These are phyloP conservation scores for Holothuria glaberrima DNA, from an alignment of 35 echinoderm and acorn worm genomes.

Conservation along the genomic window DNA sequence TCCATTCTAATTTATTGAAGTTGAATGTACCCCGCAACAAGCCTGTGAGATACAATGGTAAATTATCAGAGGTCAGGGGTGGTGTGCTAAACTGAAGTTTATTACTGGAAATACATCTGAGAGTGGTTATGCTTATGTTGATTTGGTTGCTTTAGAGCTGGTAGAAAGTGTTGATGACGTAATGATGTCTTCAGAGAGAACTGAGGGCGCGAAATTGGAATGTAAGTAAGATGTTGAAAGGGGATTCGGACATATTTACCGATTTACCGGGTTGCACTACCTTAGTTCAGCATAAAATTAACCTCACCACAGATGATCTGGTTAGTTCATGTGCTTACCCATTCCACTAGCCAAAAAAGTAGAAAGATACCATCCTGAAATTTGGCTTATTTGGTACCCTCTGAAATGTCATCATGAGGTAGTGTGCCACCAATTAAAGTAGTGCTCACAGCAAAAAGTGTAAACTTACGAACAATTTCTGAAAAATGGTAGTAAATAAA, in stretches of 20 bases:
- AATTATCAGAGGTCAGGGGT: neutral
- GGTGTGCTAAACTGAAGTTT: constrained; percentile 29
- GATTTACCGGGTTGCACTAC: constrained; percentile 60
- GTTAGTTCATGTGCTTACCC: constrained; percentile 62
- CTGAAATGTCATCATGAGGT: no score
- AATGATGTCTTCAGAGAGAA: neutral
- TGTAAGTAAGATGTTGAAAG: neutral
- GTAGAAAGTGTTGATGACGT: constrained; percentile 23
- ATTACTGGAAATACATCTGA: neutral
- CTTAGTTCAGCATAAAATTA: constrained; percentile 34
- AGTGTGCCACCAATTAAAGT: no score
- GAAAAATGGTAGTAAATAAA: no score
- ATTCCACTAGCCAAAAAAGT: constrained; percentile 35
- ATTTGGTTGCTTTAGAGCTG: neutral
- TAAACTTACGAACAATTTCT: no score
- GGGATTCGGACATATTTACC: constrained; percentile 51
- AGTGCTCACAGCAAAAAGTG: no score
- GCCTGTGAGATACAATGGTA: no score
- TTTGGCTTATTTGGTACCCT: no score
- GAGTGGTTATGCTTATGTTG: neutral
- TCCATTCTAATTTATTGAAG: constrained; percentile 65
- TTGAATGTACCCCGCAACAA: constrained; percentile 13
- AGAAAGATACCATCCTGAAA: constrained; percentile 36
- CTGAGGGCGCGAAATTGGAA: neutral
- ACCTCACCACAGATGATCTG: constrained; percentile 58